Base-by-base conservation (phyloP, 2,888 invertebrate species). In the Scaptomyza caliginosa region DNA sequence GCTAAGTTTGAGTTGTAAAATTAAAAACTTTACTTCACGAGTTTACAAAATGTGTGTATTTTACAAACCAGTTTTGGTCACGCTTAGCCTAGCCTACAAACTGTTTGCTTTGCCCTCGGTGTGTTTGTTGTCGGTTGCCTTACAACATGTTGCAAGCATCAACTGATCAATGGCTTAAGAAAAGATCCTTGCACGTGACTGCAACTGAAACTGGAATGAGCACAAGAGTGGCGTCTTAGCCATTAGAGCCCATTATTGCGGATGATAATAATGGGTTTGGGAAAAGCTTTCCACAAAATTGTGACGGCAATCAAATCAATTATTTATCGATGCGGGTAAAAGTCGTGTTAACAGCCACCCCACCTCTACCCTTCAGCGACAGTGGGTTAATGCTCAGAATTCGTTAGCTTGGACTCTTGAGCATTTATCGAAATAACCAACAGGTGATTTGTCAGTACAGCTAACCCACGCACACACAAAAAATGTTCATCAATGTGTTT, bases 281-380 rank as follows among this genome's bases (percentile, higher is more conserved):
- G 71, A 70, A 70, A 74, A 80, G 85, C 85, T 81, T 84, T 80
- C 60, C 68, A 45, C 58, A 51, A 73, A 68, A 63, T 49, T 73
- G 63, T 73, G 62, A 63, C 57, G 75, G 84, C 86, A 80, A 80
- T 86, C 86, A 80, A 80, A 70, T 70, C 86, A 86, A 86, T 86
- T 86, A 86, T 59, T 48, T 48, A 46, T 46, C 34, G 34, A 75
- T 67, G 82, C 71, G 67, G 82, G 59, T 74, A 81, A 84, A 58
- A 86, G 85, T 81, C 80, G 85, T 84, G 85, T 73, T 70, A 67
- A 73, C 67, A 54, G 36, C 43, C 32, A n/a, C n/a, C 7, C 32
- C 1, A 0, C 5, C 13, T n/a, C n/a, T n/a, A n/a, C 13, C 16
- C 1, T 34, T 11, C 32, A 34, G 24, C 39, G 24, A 19, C 49